Percentiles rank a stretch among this genome's conserved stretches.
phyloP scores from a whole-genome alignment of 2,888 invertebrate genomes.

The Agrotis ipsilon region DNA sequence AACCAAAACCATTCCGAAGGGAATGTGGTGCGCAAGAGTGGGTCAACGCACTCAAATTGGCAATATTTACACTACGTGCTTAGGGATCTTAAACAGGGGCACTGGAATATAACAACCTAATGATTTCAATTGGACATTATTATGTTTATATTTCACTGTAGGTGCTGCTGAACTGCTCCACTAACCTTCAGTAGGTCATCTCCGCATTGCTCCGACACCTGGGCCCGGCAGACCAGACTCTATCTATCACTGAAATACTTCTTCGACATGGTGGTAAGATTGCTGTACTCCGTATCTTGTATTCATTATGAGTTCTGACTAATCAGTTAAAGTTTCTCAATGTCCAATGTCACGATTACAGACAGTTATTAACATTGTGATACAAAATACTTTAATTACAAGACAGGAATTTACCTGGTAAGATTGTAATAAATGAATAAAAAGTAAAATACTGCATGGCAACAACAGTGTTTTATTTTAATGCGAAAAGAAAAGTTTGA shows the following conservation, averaged over 20 bases:
- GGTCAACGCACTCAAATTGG: conserved; percentile 47
- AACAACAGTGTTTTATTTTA: no score
- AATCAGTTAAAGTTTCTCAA: no score
- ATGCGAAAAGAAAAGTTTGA: no score
- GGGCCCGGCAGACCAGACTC: no score
- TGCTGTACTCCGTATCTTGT: not conserved
- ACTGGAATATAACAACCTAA: not conserved
- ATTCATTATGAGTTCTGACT: no score
- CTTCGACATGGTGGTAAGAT: not conserved
- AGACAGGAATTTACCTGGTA: no score
- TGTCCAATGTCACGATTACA: no score
- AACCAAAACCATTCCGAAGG: conserved; percentile 52
- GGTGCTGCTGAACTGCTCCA: not conserved
- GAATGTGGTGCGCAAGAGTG: conserved; percentile 25
- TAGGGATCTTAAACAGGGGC: conserved; percentile 42
- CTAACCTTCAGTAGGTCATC: conserved; percentile 5
- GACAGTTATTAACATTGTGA: no score
- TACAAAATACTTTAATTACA: no score
- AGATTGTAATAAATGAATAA: no score
- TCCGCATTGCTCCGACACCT: no score
- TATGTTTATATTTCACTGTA: not conserved
- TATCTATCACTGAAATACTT: not conserved
- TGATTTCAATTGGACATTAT: conserved; percentile 23
- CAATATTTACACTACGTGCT: conserved; percentile 54
- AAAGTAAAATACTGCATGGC: no score